Percentiles rank a stretch among this genome's conserved stretches.
Conservation (phyloP, 2,797 vertebrate species). For the Numenius phaeopus region DNA sequence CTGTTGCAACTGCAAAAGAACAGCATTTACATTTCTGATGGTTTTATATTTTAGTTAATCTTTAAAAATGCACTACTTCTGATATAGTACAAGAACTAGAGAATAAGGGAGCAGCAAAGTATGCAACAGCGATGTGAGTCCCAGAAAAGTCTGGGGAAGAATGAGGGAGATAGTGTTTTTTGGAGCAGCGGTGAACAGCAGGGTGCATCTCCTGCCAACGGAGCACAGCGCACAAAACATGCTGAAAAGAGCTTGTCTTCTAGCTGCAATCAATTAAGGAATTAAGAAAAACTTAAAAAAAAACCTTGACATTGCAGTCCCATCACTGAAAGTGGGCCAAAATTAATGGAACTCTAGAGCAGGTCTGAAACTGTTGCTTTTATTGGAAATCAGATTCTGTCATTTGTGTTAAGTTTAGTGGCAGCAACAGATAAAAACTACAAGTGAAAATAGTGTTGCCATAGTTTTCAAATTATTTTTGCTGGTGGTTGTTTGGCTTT, state of each 20-base stretch:
- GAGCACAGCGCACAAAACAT: fast-evolving
- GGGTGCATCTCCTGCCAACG: fast-evolving
- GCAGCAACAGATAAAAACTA: neutral
- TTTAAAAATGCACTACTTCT: neutral
- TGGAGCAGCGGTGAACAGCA: neutral
- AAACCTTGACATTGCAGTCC: neutral
- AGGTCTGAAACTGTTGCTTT: neutral
- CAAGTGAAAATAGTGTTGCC: neutral
- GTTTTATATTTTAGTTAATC: neutral
- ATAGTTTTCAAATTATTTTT: neutral
- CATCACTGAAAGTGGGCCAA: neutral
- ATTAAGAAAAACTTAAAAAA: neutral
- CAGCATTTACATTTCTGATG: neutral
- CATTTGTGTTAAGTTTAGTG: neutral
- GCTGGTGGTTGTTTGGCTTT: neutral
- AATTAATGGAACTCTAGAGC: neutral
- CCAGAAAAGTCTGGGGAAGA: neutral
- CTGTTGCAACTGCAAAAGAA: neutral
- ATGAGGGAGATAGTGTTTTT: fast-evolving
- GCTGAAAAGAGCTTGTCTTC: neutral
- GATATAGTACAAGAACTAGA: neutral
- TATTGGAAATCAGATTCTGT: neutral
- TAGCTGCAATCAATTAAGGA: neutral
- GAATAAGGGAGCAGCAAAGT: neutral
- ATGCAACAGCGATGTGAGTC: neutral